A percentile compares a stretch with the other conserved stretches of the same genome.
Evolutionary conservation across 1,140 invertebrate genomes (phyloP).

Genomic region (Drosophila mayri): DNA sequence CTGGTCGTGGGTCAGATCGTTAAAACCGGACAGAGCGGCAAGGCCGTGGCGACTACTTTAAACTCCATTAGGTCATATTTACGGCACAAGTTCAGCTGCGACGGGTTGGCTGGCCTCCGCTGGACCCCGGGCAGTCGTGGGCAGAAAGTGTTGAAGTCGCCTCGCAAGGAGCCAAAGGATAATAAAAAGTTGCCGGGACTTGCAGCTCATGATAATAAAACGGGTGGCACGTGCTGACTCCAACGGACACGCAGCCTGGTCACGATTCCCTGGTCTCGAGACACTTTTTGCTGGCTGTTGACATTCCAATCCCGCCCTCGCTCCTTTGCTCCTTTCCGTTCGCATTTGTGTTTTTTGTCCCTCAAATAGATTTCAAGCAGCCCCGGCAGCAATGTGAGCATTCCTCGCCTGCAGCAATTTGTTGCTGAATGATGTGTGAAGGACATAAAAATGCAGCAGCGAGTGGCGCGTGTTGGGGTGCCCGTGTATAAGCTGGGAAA

Average conservation of each 20-base stretch:
- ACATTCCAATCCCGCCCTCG: constrained; percentile 54
- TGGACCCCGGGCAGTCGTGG: constrained; percentile 8
- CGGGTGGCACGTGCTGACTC: constrained; percentile 73
- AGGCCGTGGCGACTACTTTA: constrained; percentile 61
- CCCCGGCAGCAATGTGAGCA: constrained; percentile 65
- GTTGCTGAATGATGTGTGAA: constrained; percentile 82
- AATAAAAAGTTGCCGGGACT: constrained; percentile 76
- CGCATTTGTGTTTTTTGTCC: constrained; percentile 51
- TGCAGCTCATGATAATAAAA: constrained; percentile 80
- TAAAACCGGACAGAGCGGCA: constrained; percentile 37
- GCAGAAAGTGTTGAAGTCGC: constrained; percentile 74
- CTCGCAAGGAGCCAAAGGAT: constrained; percentile 54
- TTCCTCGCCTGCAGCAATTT: constrained; percentile 73
- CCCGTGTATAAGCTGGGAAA: constrained; percentile 29
- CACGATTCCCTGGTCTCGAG: constrained; percentile 59
- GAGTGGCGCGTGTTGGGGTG: constrained; percentile 17
- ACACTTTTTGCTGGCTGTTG: constrained; percentile 64
- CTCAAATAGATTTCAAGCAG: constrained; percentile 74
- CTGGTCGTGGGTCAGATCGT: constrained; percentile 57
- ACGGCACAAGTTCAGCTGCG: constrained; percentile 53
- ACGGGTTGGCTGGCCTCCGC: constrained; percentile 10
- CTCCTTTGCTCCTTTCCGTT: not conserved
- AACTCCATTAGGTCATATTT: constrained; percentile 80
- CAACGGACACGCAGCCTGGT: constrained; percentile 77
- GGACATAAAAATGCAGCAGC: constrained; percentile 71